phyloP scores from a whole-genome alignment of 2,888 invertebrate species.

The Choreutis nemorana region DNA sequence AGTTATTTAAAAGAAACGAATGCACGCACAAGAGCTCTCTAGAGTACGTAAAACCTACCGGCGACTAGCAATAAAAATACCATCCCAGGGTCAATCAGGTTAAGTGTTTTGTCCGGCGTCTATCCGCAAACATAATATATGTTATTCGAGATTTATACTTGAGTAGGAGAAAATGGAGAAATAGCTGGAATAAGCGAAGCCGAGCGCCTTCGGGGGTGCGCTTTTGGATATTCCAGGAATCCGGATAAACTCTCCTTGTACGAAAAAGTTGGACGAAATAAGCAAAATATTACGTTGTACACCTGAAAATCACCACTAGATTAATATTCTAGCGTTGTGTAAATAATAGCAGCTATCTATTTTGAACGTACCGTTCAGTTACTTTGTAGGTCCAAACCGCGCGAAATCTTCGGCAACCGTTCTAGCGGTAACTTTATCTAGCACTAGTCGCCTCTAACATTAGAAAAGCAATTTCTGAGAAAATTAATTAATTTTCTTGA shows the following conservation, averaged over 20 bases:
- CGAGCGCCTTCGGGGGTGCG: constrained; percentile 13
- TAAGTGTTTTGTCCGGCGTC: constrained; percentile 44
- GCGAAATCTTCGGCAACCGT: not conserved
- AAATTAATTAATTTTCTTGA: not conserved
- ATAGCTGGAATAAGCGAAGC: constrained; percentile 32
- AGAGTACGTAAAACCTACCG: constrained; percentile 24
- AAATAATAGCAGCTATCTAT: too few relatives aligned
- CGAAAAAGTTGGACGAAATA: too few relatives aligned
- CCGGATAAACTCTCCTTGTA: too few relatives aligned
- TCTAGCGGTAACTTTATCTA: not conserved
- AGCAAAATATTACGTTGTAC: too few relatives aligned
- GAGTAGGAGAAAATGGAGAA: constrained; percentile 28
- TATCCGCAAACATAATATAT: constrained; percentile 28
- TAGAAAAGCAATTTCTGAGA: too few relatives aligned
- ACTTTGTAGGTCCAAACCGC: not conserved
- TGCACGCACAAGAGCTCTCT: constrained; percentile 24
- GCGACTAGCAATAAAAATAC: constrained; percentile 48
- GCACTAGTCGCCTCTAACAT: not conserved
- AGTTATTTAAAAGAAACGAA: constrained; percentile 18
- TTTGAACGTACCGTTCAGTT: too few relatives aligned
- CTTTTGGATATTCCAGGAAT: too few relatives aligned
- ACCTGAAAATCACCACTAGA: too few relatives aligned
- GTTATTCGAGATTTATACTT: constrained; percentile 38
- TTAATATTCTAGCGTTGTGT: too few relatives aligned
- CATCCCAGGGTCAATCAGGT: constrained; percentile 48